Evolutionary conservation across 2,888 invertebrate genomes (phyloP), one percentile per base, ranked within the genome.

Genomic region (Scaeva pyrastri): DNA sequence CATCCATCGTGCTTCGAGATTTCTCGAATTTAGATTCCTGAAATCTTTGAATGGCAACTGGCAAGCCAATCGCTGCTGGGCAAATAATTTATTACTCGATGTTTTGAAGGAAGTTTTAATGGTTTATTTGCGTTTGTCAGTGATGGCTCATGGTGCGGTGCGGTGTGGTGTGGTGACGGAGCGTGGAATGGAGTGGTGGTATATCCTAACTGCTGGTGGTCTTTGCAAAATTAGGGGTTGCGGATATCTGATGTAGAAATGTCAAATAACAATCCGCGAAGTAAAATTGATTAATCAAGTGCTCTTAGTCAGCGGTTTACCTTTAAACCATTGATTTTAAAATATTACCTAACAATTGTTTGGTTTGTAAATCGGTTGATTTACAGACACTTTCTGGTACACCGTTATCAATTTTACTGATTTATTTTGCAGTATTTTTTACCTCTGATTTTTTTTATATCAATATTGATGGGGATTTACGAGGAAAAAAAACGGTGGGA

Each of bases 291-390:
- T 86, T 86, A 86, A 86, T 86, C 86, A 86, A 82, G 77, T 86
- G 82, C 77, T 86, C 85, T 86, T 86, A 86, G 86, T 86, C 86
- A 86, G 86, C 82, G 82, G 86, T 86, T 86, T 86, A 86, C 86
- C 86, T 86, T 86, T 77, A 82, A 86, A 71, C 74, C 86, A 78
- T 64, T 71, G 86, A 86, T 86, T 86, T 78, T 86, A 70, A 86
- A 82, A 82, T 74, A 82, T 82, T 82, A 71, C 60, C 60, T 41
- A 39, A 62, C 73, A 66, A 82, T 82, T 86, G 77, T 71, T 82
- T 71, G 39, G 58, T 58, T 39, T 50, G 55, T 45, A 64, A 55
- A 56, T 71, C 39, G 19, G 39, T n/a, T n/a, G n/a, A n/a, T n/a
- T n/a, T n/a, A n/a, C 52, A 77, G 45, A 52, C 41, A 66, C 21